These are phyloP conservation scores for Tortricodes alternella DNA, from an alignment of 2,888 invertebrate genomes.

Conservation along the genomic window DNA sequence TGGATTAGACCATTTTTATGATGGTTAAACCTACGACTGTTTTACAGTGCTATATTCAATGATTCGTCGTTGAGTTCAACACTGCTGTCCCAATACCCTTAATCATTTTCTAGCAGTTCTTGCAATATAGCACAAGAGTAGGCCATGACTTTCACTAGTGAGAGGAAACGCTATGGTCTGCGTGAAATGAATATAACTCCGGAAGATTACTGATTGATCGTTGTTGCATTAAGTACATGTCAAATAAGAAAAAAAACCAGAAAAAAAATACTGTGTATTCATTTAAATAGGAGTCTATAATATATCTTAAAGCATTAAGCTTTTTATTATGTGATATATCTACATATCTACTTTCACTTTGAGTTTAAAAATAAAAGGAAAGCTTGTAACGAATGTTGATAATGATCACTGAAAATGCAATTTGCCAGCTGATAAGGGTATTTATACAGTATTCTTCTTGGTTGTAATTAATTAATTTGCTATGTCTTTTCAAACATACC, in stretches of 20 bases:
- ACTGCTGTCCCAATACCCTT: no score
- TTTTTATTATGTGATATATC: slow-evolving; percentile 26
- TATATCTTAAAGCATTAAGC: neutral
- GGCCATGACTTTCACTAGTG: no score
- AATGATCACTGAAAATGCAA: neutral
- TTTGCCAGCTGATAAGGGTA: neutral
- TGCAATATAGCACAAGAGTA: no score
- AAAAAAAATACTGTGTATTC: neutral
- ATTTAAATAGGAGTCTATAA: neutral
- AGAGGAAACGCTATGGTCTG: no score
- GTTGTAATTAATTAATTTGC: neutral
- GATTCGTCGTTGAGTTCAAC: no score
- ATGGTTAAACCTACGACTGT: no score
- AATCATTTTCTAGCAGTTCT: no score
- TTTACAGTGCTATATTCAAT: no score
- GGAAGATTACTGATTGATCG: neutral
- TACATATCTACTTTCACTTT: slow-evolving; percentile 23
- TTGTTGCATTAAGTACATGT: neutral
- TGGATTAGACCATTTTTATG: no score
- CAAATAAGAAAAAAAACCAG: neutral
- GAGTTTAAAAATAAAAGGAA: slow-evolving; percentile 11
- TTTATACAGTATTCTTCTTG: neutral
- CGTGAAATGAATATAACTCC: no score
- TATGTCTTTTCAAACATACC: neutral
- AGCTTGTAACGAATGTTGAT: neutral